These are phyloP conservation scores for Plecotus auritus DNA, from an alignment of 2,113 vertebrate species.

Conservation along the genomic window DNA sequence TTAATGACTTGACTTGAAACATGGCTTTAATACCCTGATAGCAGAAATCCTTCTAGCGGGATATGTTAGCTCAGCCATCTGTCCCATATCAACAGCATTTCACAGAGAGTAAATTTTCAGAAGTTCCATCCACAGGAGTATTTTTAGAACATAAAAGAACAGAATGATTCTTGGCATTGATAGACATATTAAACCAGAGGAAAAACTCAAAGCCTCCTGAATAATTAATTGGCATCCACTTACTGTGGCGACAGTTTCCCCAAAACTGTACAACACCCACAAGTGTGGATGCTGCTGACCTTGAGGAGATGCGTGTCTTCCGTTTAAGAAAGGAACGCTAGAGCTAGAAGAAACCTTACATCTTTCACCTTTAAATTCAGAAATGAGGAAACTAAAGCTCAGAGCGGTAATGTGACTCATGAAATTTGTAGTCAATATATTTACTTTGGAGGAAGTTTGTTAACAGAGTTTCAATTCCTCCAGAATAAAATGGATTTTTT, in stretches of 20 bases:
- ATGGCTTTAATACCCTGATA: slow-evolving; percentile 7
- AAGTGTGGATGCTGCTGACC: neutral
- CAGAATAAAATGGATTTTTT: slow-evolving; percentile 5
- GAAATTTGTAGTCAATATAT: neutral
- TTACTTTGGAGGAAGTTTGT: neutral
- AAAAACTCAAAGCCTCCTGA: slow-evolving; percentile 39
- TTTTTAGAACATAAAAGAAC: slow-evolving; percentile 62
- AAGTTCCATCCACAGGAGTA: slow-evolving; percentile 35
- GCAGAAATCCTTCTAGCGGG: slow-evolving; percentile 27
- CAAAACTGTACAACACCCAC: neutral
- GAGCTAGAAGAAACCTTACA: neutral
- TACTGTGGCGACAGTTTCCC: neutral
- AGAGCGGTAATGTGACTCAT: neutral
- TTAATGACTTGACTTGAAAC: slow-evolving; percentile 57
- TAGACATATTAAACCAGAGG: slow-evolving; percentile 5
- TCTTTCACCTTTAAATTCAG: neutral
- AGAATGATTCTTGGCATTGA: slow-evolving; percentile 53
- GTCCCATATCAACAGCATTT: slow-evolving; percentile 38
- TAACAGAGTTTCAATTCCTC: neutral
- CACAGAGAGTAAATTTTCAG: slow-evolving; percentile 41
- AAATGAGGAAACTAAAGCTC: slow-evolving; percentile 7
- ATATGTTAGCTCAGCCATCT: slow-evolving; percentile 28
- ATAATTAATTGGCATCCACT: slow-evolving; percentile 13
- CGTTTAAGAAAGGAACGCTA: neutral
- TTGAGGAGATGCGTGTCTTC: neutral